phyloP scores from a whole-genome alignment of 1,140 invertebrate genomes.

The Drosophila tropicalis region DNA sequence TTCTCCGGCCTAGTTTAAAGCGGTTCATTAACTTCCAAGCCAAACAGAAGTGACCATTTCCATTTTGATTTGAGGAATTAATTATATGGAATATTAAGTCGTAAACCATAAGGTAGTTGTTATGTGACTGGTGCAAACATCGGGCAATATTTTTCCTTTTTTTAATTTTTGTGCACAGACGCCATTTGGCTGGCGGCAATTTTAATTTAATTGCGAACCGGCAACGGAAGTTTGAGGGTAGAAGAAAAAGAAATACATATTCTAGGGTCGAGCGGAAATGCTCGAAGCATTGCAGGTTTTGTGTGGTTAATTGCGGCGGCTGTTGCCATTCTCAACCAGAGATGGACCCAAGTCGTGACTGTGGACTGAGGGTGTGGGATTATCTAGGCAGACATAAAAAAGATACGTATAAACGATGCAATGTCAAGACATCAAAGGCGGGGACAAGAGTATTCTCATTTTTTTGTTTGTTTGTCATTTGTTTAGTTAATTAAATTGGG shows the following conservation, averaged over 20 bases:
- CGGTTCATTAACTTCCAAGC: no score
- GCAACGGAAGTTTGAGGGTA: slow-evolving; percentile 27
- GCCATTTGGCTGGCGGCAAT: slow-evolving; percentile 31
- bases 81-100: no score
- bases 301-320: slow-evolving; percentile 64
- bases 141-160: slow-evolving; percentile 1
- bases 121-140: neutral
- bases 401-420: neutral
- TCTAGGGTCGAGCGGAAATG: slow-evolving; percentile 59
- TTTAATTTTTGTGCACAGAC: slow-evolving; percentile 6
- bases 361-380: neutral
- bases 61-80: no score
- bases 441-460: no score
- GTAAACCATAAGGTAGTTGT: neutral
- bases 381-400: neutral
- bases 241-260: neutral
- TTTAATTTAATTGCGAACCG: slow-evolving; percentile 67
- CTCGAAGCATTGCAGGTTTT: slow-evolving; percentile 66
- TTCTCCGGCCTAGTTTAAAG: no score
- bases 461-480: no score
- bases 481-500: no score
- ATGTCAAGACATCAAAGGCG: no score
- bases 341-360: slow-evolving; percentile 15
- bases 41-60: no score
- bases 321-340: slow-evolving; percentile 49